Conservation (phyloP, 2,797 vertebrate genomes). For the Trematomus bernacchii region DNA sequence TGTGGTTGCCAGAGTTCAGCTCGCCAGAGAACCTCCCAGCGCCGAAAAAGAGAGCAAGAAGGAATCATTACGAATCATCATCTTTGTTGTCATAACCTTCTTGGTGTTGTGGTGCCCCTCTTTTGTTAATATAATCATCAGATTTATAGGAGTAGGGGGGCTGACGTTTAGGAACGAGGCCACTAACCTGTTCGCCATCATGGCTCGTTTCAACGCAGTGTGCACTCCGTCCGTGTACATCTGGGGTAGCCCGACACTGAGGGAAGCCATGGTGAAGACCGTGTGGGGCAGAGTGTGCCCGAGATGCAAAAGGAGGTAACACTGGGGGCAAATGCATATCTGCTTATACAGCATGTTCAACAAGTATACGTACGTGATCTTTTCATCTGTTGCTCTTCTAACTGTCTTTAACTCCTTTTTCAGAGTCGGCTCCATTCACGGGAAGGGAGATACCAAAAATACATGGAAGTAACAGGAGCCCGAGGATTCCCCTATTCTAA, state of each 20-base stretch:
- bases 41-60: slow-evolving; percentile 69
- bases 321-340: background rate
- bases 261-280: slow-evolving; percentile 48
- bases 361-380: background rate
- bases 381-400: background rate
- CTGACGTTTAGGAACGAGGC: slow-evolving; percentile 71
- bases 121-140: slow-evolving; percentile 69
- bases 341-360: background rate
- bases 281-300: slow-evolving; percentile 70
- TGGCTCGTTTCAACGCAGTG: slow-evolving; percentile 74
- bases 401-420: background rate
- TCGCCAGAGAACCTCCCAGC: slow-evolving; percentile 61
- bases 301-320: slow-evolving; percentile 53
- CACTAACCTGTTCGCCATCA: slow-evolving; percentile 70
- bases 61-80: slow-evolving; percentile 75
- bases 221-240: slow-evolving; percentile 74
- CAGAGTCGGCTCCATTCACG: slow-evolving; percentile 9
- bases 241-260: slow-evolving; percentile 76
- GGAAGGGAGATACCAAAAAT: background rate
- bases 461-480: slow-evolving; percentile 9
- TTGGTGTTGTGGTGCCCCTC: slow-evolving; percentile 77
- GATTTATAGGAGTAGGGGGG: slow-evolving; percentile 34
- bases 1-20: slow-evolving; percentile 67
- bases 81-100: slow-evolving; percentile 81
- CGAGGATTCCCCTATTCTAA: background rate